Base-by-base conservation (phyloP, 92 coral and sea anemone species). In the Phenganax stokvisi region DNA sequence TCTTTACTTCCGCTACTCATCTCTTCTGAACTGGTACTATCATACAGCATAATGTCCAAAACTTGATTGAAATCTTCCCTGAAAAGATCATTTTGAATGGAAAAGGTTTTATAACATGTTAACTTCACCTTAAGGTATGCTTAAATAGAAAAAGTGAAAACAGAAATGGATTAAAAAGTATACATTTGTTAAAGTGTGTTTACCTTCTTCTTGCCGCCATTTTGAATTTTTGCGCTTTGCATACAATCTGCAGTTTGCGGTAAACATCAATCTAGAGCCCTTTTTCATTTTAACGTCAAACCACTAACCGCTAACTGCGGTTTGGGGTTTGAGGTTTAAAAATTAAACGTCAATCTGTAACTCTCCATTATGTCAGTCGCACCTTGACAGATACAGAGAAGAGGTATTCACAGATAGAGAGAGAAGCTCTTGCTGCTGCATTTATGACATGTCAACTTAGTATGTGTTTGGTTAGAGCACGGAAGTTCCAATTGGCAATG, bases 401-500 rank as follows among this genome's bases (percentile, higher is more conserved):
- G 31, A 25, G 84, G 15, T 83, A 89, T 72, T 86, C 90, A 6
- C 87, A 87, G 68, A 87, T 84, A 12, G 85, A 85, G 62, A 61
- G 81, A 54, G 87, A 87, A 56, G 89, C 88, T 51, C 82, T 87
- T 8, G 83, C 86, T 57, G 87, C 81, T 57, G 87, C 83, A 57
- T 85, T 88, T 74, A 79, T 88, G 20, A 89, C 89, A 12, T 52
- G 89, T 15, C 69, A 89, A 44, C 86, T 83, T 53, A 82, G 75
- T 56, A 86, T 86, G 86, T 86, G 84, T 51, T 64, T 86, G 25
- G 83, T 89, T n/a, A 88, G 92, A 28, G 92, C 72, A 80, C 69
- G 29, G 54, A 85, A 89, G 72, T 89, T 89, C 85, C 87, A 86
- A 55, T 80, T 89, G 16, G 89, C 92, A 27, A 89, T 88, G 10